These are phyloP conservation scores for Phenganax marumi DNA, from an alignment of 92 coral and sea anemone genomes.

Conservation along the genomic window DNA sequence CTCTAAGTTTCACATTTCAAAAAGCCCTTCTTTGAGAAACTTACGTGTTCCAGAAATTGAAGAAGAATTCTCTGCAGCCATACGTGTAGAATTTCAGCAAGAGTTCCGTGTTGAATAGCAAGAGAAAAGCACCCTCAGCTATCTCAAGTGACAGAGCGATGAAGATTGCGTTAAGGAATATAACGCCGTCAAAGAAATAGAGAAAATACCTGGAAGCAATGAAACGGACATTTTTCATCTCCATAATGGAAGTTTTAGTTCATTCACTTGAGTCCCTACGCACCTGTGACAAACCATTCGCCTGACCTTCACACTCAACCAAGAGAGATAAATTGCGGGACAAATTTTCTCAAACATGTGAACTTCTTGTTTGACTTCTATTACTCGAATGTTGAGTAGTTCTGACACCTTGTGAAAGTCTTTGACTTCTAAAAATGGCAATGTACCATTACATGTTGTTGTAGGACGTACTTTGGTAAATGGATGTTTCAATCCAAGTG, in stretches of 20 bases:
- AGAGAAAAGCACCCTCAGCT: slow-evolving; percentile 73
- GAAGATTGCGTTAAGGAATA: slow-evolving; percentile 88
- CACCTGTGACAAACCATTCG: slow-evolving; percentile 83
- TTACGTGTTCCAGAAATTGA: slow-evolving; percentile 88
- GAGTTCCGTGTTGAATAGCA: slow-evolving; percentile 83
- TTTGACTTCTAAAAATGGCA: slow-evolving; percentile 59
- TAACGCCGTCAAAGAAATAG: slow-evolving; percentile 89
- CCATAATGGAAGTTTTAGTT: not conserved
- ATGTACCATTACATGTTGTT: too few species aligned
- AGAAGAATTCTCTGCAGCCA: slow-evolving; percentile 77
- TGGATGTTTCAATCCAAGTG: not conserved
- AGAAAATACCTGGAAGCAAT: slow-evolving; percentile 68
- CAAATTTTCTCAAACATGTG: slow-evolving; percentile 75
- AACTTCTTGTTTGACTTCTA: slow-evolving; percentile 89
- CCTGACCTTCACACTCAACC: slow-evolving; percentile 74
- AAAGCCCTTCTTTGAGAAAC: slow-evolving; percentile 2
- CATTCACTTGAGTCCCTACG: not conserved
- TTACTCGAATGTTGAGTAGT: slow-evolving; percentile 73
- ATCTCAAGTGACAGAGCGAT: slow-evolving; percentile 80
- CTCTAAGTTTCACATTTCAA: too few species aligned
- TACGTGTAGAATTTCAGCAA: slow-evolving; percentile 77
- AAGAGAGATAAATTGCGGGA: slow-evolving; percentile 76
- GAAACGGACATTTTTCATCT: not conserved
- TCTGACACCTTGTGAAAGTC: slow-evolving; percentile 85
- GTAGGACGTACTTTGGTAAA: too few species aligned